A percentile compares a stretch with the other conserved stretches of the same genome.
These are phyloP conservation scores for Nerophis ophidion DNA, from an alignment of 2,113 vertebrate species.

Conservation along the genomic window DNA sequence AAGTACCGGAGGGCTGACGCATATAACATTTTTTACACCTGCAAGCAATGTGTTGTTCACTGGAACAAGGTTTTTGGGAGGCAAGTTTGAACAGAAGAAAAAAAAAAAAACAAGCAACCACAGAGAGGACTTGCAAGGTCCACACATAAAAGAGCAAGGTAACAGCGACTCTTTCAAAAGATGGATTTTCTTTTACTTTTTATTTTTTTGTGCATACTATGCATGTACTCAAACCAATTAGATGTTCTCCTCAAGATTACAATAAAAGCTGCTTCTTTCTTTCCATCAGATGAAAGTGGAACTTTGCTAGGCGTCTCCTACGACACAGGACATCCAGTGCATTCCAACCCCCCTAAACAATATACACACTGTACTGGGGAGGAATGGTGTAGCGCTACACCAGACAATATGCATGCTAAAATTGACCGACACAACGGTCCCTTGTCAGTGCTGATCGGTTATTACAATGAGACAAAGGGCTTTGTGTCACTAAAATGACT, in stretches of 20 bases:
- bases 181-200: neutral
- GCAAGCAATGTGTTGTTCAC: too few relatives aligned
- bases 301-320: slow-evolving; percentile 39
- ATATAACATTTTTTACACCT: too few relatives aligned
- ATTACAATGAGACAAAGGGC: slow-evolving; percentile 76
- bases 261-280: neutral
- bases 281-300: neutral
- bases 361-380: slow-evolving; percentile 68
- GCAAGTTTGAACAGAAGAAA: too few relatives aligned
- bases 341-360: slow-evolving; percentile 72
- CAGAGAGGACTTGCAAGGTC: neutral
- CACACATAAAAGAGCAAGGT: neutral
- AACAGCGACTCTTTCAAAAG: neutral
- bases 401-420: slow-evolving; percentile 85
- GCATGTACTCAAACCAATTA: neutral
- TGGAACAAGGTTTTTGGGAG: too few relatives aligned
- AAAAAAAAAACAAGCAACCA: too few relatives aligned
- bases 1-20: too few relatives aligned
- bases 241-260: neutral
- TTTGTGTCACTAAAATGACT: slow-evolving; percentile 73
- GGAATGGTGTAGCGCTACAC: slow-evolving; percentile 80
- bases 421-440: slow-evolving; percentile 76
- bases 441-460: slow-evolving; percentile 81
- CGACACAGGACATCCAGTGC: slow-evolving; percentile 65
- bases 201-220: too few relatives aligned